Evolutionary conservation across 2,888 invertebrate species (phyloP).

Genomic region (Hirtodrosophila confusa): DNA sequence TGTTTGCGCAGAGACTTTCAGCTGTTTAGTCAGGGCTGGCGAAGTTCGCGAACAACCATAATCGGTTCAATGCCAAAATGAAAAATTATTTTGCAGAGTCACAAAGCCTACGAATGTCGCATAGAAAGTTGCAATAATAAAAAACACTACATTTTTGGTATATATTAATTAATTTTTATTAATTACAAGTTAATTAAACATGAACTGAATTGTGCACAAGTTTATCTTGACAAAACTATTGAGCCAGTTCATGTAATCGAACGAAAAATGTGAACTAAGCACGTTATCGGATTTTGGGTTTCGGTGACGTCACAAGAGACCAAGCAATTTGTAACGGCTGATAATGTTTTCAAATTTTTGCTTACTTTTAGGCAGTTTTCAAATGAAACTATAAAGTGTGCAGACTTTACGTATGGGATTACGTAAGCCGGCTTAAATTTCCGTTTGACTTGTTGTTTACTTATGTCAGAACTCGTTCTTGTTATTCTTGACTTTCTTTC

Average conservation of each 20-base stretch:
- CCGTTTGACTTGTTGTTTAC: constrained; percentile 5
- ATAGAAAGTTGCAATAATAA: neutral
- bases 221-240: neutral
- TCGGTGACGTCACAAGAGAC: constrained; percentile 25
- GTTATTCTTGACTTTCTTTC: constrained; percentile 69
- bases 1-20: constrained; percentile 6
- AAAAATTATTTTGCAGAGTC: neutral
- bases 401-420: neutral
- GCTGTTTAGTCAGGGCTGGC: constrained; percentile 46
- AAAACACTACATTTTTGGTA: neutral
- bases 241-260: constrained; percentile 10
- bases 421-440: constrained; percentile 26
- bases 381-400: no score
- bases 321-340: constrained; percentile 21
- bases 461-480: constrained; percentile 55
- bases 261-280: neutral
- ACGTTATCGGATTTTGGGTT: constrained; percentile 4
- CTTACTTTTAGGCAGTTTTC: neutral
- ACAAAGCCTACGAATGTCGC: neutral
- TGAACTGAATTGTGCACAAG: neutral
- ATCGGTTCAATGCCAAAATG: neutral
- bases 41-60: neutral
- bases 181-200: no score
- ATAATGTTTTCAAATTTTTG: constrained; percentile 5
- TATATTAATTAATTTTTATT: no score